Evolutionary conservation across 2,113 vertebrate genomes (phyloP).

Genomic region (Halichoeres trimaculatus): DNA sequence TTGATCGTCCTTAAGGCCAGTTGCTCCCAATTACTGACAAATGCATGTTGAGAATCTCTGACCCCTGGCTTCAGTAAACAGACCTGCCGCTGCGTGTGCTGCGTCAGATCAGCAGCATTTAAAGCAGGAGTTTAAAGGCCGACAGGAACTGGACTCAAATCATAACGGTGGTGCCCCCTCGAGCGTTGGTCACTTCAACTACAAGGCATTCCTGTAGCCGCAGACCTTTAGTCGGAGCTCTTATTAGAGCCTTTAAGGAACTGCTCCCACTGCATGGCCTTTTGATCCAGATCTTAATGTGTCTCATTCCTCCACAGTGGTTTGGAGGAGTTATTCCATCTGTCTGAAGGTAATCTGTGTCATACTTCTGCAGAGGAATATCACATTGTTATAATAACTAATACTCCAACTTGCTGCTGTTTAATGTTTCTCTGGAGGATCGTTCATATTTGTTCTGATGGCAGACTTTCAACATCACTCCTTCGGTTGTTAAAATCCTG

Average conservation of each 20-base stretch:
- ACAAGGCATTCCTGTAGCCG: constrained; percentile 39
- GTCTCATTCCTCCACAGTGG: constrained; percentile 11
- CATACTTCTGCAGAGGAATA: neutral
- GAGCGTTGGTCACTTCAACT: constrained; percentile 18
- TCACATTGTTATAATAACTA: neutral
- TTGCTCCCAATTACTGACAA: constrained; percentile 62
- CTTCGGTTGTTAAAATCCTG: neutral
- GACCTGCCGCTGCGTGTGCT: constrained; percentile 36
- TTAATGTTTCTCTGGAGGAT: neutral
- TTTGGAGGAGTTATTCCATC: constrained; percentile 8
- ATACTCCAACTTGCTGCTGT: neutral
- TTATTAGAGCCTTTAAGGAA: constrained; percentile 10
- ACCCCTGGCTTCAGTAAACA: constrained; percentile 64
- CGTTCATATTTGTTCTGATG: neutral
- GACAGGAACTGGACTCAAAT: constrained; percentile 41
- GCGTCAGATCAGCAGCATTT: constrained; percentile 37
- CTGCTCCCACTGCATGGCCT: constrained; percentile 4
- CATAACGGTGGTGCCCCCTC: constrained; percentile 19
- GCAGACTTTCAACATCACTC: neutral
- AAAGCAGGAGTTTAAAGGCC: constrained; percentile 45
- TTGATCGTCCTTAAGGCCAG: constrained; percentile 36
- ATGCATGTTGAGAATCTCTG: constrained; percentile 44
- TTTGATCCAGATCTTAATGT: constrained; percentile 35
- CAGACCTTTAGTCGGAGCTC: constrained; percentile 13
- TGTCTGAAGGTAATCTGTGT: neutral